Conservation (phyloP, 2,797 vertebrate species). For the Telmatherina bonti region DNA sequence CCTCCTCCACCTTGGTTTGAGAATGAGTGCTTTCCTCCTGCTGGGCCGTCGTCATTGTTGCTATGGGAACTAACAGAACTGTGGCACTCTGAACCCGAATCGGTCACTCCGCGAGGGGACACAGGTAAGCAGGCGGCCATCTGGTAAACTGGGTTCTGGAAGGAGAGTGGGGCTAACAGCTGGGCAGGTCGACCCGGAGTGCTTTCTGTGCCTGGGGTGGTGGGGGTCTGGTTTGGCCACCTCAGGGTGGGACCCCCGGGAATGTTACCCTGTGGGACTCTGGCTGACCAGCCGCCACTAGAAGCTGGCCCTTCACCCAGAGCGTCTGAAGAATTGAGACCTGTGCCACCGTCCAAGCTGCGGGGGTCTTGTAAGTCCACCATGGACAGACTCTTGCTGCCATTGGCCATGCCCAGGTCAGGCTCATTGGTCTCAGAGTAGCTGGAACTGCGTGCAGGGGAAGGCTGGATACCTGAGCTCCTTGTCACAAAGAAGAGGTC, state of each 20-base stretch:
- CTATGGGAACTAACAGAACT: slow-evolving; percentile 98
- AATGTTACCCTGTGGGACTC: slow-evolving; percentile 85
- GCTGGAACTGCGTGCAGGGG: slow-evolving; percentile 97
- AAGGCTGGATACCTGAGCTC: slow-evolving; percentile 94
- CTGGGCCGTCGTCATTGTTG: slow-evolving; percentile 92
- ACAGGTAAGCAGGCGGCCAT: slow-evolving; percentile 96
- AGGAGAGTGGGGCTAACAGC: slow-evolving; percentile 94
- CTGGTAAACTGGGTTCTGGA: slow-evolving; percentile 99
- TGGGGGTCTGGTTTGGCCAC: slow-evolving; percentile 82
- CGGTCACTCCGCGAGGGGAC: slow-evolving; percentile 91
- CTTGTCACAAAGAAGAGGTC: slow-evolving; percentile 99
- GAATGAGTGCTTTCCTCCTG: slow-evolving; percentile 82
- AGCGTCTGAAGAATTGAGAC: slow-evolving; percentile 79
- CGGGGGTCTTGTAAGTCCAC: slow-evolving; percentile 96
- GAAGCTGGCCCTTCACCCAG: slow-evolving; percentile 84
- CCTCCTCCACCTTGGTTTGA: slow-evolving; percentile 84
- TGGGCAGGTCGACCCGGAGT: slow-evolving; percentile 89
- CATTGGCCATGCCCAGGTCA: slow-evolving; percentile 93
- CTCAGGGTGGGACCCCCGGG: slow-evolving; percentile 86
- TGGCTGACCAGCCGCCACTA: slow-evolving; percentile 86
- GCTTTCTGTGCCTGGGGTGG: slow-evolving; percentile 84
- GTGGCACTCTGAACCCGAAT: slow-evolving; percentile 97
- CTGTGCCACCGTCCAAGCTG: slow-evolving; percentile 84
- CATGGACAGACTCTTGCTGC: slow-evolving; percentile 98
- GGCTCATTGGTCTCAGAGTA: slow-evolving; percentile 98